Evolutionary conservation across 1,140 invertebrate species (phyloP).

Genomic region (Asbolus verrucosus): DNA sequence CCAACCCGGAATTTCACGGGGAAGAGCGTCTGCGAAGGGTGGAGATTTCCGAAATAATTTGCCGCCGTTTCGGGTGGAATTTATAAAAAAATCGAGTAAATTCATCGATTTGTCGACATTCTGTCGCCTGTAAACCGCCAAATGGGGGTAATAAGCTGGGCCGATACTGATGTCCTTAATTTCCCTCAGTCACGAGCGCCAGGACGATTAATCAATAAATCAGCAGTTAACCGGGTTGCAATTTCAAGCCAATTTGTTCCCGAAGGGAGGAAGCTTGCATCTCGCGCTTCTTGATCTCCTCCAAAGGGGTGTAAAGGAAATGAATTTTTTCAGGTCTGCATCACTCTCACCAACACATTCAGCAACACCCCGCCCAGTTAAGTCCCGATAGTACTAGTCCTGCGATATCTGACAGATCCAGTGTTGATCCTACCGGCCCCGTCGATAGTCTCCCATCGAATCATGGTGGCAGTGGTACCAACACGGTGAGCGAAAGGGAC

Average conservation of each 20-base stretch:
- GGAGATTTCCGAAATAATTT: too few relatives aligned
- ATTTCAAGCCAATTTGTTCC: neutral
- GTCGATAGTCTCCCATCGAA: neutral
- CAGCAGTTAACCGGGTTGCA: neutral
- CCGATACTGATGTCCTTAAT: too few relatives aligned
- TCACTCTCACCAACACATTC: constrained; percentile 50
- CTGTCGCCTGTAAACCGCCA: too few relatives aligned
- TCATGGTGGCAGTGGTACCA: neutral
- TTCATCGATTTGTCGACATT: too few relatives aligned
- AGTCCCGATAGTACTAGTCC: constrained; percentile 87
- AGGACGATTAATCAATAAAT: too few relatives aligned
- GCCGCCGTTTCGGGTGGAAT: too few relatives aligned
- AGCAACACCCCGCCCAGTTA: constrained; percentile 71
- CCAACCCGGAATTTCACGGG: neutral
- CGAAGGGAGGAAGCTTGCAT: too few relatives aligned
- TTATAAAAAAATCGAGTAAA: too few relatives aligned
- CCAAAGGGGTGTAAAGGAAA: neutral
- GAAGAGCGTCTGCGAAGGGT: too few relatives aligned
- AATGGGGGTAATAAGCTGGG: too few relatives aligned
- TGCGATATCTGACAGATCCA: constrained; percentile 77
- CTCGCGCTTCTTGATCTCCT: too few relatives aligned
- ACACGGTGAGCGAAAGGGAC: constrained; percentile 60
- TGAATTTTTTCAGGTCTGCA: constrained; percentile 51
- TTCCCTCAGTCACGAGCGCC: too few relatives aligned
- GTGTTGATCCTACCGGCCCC: constrained; percentile 43